Percentiles rank a stretch among this genome's conserved stretches.
These are phyloP conservation scores for Napeogenes inachia DNA, from an alignment of 2,888 invertebrate genomes.

Conservation along the genomic window DNA sequence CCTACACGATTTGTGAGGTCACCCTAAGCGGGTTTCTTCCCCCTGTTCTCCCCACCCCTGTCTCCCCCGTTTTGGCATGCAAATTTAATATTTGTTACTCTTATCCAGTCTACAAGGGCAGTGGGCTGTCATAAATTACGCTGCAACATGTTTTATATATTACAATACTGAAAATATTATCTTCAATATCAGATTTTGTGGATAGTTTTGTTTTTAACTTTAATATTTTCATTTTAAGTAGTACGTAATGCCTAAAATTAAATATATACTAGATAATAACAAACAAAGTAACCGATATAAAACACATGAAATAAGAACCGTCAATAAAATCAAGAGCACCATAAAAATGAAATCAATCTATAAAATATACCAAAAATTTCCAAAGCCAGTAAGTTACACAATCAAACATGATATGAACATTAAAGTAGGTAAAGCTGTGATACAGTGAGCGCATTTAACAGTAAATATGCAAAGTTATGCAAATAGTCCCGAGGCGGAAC, in stretches of 20 bases:
- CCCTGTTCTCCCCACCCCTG: conserved; percentile 21
- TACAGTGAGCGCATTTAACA: conserved; percentile 53
- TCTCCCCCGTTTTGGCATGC: conserved; percentile 50
- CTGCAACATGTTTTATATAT: conserved; percentile 3
- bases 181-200: background rate
- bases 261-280: too few species aligned
- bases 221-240: conserved; percentile 14
- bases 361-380: conserved; percentile 14
- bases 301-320: too few species aligned
- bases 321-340: background rate
- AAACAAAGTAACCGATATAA: too few species aligned
- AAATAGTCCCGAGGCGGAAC: conserved; percentile 52
- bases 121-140: conserved; percentile 39
- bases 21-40: conserved; percentile 39
- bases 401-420: conserved; percentile 25
- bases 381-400: conserved; percentile 27
- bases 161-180: background rate
- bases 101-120: conserved; percentile 72
- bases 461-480: conserved; percentile 68
- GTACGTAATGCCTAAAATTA: too few species aligned
- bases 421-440: conserved; percentile 38
- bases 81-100: conserved; percentile 72
- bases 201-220: too few species aligned
- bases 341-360: background rate
- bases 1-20: conserved; percentile 54